Evolutionary conservation across 2,113 vertebrate species (phyloP), one percentile per base, ranked within the genome.

Genomic region (Picathartes gymnocephalus): DNA sequence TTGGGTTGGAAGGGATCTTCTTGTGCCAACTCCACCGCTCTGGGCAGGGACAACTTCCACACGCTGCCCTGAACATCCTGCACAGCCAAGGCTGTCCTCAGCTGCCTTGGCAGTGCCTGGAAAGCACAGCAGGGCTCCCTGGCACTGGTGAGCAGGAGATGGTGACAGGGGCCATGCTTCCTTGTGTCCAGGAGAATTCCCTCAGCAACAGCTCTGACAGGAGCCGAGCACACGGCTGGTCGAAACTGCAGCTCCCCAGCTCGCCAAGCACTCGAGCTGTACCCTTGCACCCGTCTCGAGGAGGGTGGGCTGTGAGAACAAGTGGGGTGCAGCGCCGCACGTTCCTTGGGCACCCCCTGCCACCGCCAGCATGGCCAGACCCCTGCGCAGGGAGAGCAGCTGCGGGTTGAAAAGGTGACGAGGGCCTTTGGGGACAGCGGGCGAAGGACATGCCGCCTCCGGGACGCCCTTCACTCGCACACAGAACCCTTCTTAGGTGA

Each of bases 181-280:
- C 27, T 23, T 28, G 20, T 1, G 1, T 24, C 15, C 23, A 10
- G 15, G 33, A 72, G 20, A 11, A 6, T 47, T 72, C 37, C 17
- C 25, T 7, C 60, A 51, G 69, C 57, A 33, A 37, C 7, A 40
- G 30, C 60, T 44, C 66, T 45, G 61, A 13, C 17, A 50, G 33
- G 18, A 82, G 37, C 35, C 0, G 0, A 50, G 13, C 1, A 1
- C 42, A 19, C 0, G 1, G 47, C 25, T 2, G 7, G n/a, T 14
- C n/a, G 28, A 50, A 53, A 9, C 35, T 47, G 50, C 70, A 66
- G n/a, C 53, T 81, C 35, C 1, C 0, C 81, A 66, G 42, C 51
- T 68, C 1, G 0, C 45, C 1, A 4, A 78, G 28, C 22, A 4
- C 21, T 64, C 0, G 0, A 84, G n/a, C 62, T 48, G 24, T 17